Base-by-base conservation (phyloP, 2,888 invertebrate species). In the Zygogramma bicolorata region DNA sequence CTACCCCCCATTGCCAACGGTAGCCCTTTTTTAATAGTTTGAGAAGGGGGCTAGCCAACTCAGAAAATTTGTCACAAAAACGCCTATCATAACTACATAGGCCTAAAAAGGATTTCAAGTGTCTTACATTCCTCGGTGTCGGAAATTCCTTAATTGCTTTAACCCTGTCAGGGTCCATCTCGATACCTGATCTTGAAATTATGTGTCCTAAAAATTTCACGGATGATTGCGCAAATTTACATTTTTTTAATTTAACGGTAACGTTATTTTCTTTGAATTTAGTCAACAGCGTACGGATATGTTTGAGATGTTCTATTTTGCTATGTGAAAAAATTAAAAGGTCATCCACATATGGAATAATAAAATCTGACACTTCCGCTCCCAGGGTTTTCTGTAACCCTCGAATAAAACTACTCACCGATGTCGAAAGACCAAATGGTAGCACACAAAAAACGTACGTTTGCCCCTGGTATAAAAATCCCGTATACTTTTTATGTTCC, bases 1-100 rank as follows among this genome's bases (percentile, higher is more conserved):
- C 58, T 0, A 13, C 49, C n/a, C 59, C 58, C 76, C 76, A 67
- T 1, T 13, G 34, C 74, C 76, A 74, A 27, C 5, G 34, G 15
- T 20, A 20, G 27, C 49, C 25, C 58, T 74, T 76, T 27, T 53
- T 22, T 15, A 74, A 66, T 7, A 74, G 65, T 31, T 10, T 13
- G 7, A 61, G 13, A 46, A 67, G 40, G 0, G 67, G 67, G 4
- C 59, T 42, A 13, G 42, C 20, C 15, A 29, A 25, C 7, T 59
- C 59, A 1, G 59, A 40, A 46, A 40, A 68, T n/a, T 22, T 46
- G 6, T 8, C 8, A 46, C 61, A 49, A 49, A 68, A 68, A 6
- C 65, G 29, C 29, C 46, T 27, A 10, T 65, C 65, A 27, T 49
- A 46, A 29, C 18, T 49, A 29, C 25, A 42, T 7, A 62, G 13